These are phyloP conservation scores for Sphaerodactylus townsendi DNA, from an alignment of 2,113 vertebrate genomes.

Conservation along the genomic window DNA sequence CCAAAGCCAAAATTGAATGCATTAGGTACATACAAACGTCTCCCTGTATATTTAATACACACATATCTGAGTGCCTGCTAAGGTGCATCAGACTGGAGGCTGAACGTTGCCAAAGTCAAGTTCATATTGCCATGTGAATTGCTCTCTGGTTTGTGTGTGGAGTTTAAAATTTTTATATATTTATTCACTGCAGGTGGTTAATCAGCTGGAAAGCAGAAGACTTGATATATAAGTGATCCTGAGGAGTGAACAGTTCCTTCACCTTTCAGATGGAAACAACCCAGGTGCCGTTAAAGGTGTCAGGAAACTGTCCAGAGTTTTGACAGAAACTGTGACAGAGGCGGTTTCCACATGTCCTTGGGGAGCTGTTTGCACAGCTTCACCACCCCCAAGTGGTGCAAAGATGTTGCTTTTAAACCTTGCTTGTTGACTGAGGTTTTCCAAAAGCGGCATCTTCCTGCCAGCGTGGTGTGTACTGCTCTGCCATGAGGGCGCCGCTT, in stretches of 20 bases:
- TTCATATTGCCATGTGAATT: constrained; percentile 1
- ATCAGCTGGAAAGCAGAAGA: constrained; percentile 35
- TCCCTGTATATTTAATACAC: constrained; percentile 1
- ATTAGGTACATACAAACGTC: neutral
- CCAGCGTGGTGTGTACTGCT: too few species aligned
- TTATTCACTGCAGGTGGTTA: constrained; percentile 41
- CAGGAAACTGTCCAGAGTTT: too few species aligned
- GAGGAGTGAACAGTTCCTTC: constrained; percentile 2
- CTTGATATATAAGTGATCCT: neutral
- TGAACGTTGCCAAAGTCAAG: constrained; percentile 5
- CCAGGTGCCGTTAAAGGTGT: neutral
- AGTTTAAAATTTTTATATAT: constrained; percentile 58
- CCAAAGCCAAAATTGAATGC: constrained; percentile 1
- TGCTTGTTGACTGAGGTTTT: too few species aligned
- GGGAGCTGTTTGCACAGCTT: too few species aligned
- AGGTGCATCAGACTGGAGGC: neutral
- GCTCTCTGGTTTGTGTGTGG: constrained; percentile 2
- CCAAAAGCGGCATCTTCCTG: too few species aligned
- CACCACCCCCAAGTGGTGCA: too few species aligned
- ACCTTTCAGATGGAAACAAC: constrained; percentile 12
- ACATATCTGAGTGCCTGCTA: neutral
- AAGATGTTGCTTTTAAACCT: too few species aligned
- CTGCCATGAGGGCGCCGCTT: too few species aligned
- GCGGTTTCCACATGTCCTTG: too few species aligned
- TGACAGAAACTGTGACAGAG: too few species aligned